Evolutionary conservation across 2,113 vertebrate species (phyloP).

Genomic region (Psilopsiagon aurifrons): DNA sequence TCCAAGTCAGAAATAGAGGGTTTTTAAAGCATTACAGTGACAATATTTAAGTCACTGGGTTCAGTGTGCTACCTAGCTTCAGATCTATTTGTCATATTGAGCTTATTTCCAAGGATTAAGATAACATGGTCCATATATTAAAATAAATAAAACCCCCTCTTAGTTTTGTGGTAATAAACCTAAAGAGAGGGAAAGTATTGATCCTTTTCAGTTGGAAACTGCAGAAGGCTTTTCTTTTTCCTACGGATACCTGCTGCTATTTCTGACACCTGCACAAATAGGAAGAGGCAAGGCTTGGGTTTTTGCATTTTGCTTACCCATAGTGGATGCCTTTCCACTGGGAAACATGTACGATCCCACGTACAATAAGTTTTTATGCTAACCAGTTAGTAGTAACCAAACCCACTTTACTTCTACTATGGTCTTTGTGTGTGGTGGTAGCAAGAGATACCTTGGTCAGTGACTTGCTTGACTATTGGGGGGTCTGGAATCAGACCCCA

Average conservation of each 20-base stretch:
- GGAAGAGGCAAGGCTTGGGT: neutral
- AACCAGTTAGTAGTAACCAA: neutral
- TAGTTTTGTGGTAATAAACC: neutral
- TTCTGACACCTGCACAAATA: neutral
- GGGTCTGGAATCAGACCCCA: neutral
- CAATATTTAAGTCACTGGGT: slow-evolving; percentile 50
- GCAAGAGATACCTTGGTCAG: neutral
- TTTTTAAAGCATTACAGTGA: neutral
- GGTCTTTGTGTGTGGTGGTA: neutral
- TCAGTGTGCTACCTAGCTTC: neutral
- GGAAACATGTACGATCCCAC: neutral
- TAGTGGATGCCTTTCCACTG: neutral
- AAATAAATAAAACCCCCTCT: neutral
- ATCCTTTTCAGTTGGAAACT: neutral
- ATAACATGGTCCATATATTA: neutral
- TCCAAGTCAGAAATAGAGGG: slow-evolving; percentile 48
- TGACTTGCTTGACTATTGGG: rapidly evolving
- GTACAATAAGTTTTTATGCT: neutral
- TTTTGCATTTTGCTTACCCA: neutral
- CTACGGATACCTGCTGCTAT: neutral
- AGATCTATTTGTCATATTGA: slow-evolving; percentile 15
- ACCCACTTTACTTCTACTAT: neutral
- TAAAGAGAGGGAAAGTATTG: neutral
- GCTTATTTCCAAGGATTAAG: slow-evolving; percentile 34
- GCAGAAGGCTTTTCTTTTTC: neutral